Percentiles rank a stretch among this genome's conserved stretches.
These are phyloP conservation scores for Hemiscyllium ocellatum DNA, from an alignment of 2,113 vertebrate genomes.

Conservation along the genomic window DNA sequence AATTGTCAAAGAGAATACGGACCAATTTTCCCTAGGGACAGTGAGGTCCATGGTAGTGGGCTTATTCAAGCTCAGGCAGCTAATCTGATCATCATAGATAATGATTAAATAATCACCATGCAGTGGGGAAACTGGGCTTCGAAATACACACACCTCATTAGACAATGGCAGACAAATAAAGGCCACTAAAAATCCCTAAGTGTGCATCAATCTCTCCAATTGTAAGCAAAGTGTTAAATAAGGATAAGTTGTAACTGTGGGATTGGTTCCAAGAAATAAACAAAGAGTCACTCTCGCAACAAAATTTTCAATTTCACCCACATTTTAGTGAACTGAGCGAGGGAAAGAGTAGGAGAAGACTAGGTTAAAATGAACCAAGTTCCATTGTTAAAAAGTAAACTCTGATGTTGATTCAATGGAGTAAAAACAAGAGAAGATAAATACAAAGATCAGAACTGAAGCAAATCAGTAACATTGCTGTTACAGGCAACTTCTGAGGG, in stretches of 20 bases:
- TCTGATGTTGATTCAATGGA: not conserved
- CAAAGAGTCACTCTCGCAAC: not conserved
- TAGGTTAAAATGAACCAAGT: not conserved
- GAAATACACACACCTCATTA: not conserved
- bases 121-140: not conserved
- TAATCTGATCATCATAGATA: not conserved
- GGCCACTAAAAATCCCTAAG: not conserved
- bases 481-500: no score
- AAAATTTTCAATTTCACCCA: not conserved
- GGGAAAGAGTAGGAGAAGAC: not conserved
- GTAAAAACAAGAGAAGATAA: not conserved
- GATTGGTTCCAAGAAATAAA: not conserved
- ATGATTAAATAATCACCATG: not conserved
- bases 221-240: not conserved
- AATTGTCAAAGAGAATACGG: not conserved
- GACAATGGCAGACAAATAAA: not conserved
- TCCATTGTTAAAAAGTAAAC: not conserved
- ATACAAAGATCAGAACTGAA: not conserved
- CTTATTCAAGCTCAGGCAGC: not conserved
- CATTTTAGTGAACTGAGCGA: not conserved
- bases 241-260: no score
- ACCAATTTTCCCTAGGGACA: not conserved
- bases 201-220: not conserved
- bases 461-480: not conserved
- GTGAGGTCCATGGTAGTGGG: not conserved